These are phyloP conservation scores for Mergus octosetaceus DNA, from an alignment of 2,797 vertebrate species.

Conservation along the genomic window DNA sequence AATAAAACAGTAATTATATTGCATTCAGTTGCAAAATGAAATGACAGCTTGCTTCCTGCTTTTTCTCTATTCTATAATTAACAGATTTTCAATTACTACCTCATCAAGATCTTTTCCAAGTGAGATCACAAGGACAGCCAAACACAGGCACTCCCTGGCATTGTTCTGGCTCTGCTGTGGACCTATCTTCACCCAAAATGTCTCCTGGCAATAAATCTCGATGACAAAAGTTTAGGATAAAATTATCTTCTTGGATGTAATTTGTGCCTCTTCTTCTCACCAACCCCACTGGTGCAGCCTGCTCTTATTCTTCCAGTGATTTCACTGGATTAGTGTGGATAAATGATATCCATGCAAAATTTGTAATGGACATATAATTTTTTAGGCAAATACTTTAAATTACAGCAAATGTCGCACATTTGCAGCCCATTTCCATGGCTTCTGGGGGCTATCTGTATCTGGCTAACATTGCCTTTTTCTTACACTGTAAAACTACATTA, in stretches of 20 bases:
- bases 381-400: slow-evolving; percentile 6
- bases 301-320: not conserved
- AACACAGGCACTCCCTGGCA: not conserved
- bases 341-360: not conserved
- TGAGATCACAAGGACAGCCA: not conserved
- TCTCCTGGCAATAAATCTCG: slow-evolving; percentile 4
- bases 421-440: slow-evolving; percentile 1
- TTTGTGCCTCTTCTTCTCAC: not conserved
- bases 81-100: slow-evolving; percentile 24
- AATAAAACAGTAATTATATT: slow-evolving; percentile 30
- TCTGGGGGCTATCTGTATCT: not conserved
- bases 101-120: not conserved
- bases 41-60: slow-evolving; percentile 25
- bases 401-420: not conserved
- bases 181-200: not conserved
- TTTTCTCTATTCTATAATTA: slow-evolving; percentile 33
- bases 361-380: not conserved
- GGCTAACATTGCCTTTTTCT: not conserved
- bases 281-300: not conserved
- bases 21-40: slow-evolving; percentile 36
- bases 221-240: not conserved
- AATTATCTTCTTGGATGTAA: not conserved
- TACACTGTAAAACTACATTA: not conserved
- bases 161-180: not conserved
- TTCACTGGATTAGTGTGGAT: not conserved